phyloP scores from a whole-genome alignment of 2,113 vertebrate genomes.

The Taxidea taxus region DNA sequence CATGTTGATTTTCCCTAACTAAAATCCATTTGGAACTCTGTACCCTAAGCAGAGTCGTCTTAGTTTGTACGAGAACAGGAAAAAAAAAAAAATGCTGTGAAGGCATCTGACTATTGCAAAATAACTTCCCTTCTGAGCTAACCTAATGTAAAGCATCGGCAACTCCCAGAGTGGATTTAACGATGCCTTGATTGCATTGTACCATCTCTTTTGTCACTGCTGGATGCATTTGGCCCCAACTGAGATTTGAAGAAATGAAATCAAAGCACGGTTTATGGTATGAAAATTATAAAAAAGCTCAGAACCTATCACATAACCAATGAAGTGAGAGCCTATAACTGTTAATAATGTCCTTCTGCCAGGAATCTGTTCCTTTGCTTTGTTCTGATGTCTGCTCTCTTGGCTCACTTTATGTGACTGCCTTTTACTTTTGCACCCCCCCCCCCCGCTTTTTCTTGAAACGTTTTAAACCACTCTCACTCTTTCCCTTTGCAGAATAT shows the following conservation, averaged over 20 bases:
- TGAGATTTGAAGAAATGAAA: conserved; percentile 36
- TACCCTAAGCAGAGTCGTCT: background rate
- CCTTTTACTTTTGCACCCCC: background rate
- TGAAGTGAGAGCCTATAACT: background rate
- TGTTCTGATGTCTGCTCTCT: background rate
- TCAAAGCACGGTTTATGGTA: background rate
- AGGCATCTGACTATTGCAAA: conserved; percentile 12
- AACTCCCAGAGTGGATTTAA: background rate
- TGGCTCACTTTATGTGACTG: background rate
- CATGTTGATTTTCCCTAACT: conserved; percentile 39
- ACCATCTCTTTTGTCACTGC: background rate
- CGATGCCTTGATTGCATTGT: background rate
- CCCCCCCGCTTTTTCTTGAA: background rate
- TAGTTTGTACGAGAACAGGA: background rate
- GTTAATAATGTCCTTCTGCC: background rate
- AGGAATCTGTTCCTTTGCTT: background rate
- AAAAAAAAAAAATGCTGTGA: conserved; percentile 33
- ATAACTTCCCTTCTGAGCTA: background rate
- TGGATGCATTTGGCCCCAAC: background rate
- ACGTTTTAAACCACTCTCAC: background rate
- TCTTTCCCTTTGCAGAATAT: background rate
- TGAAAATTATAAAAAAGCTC: background rate
- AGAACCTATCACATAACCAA: background rate
- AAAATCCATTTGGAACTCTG: conserved; percentile 8
- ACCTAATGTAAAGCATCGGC: background rate